phyloP scores from a whole-genome alignment of 2,113 vertebrate genomes.

The Picathartes gymnocephalus region DNA sequence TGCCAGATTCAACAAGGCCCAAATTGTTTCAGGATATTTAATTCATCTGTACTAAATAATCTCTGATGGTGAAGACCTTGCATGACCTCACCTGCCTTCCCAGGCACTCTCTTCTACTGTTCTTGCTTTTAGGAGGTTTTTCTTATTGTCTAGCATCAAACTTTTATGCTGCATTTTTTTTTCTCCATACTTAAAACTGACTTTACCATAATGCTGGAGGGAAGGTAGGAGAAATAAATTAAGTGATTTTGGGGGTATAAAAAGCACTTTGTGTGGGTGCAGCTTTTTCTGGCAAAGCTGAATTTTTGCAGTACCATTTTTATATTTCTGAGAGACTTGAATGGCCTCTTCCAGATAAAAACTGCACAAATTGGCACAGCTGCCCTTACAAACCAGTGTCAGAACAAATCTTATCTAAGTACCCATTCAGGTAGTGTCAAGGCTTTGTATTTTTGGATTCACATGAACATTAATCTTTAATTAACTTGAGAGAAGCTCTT shows the following conservation, averaged over 20 bases:
- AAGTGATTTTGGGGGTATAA: not conserved
- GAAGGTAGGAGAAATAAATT: not conserved
- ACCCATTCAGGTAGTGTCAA: not conserved
- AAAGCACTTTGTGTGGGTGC: not conserved
- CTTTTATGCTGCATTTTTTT: not conserved
- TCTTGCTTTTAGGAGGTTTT: not conserved
- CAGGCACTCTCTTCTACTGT: not conserved
- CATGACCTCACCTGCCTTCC: not conserved
- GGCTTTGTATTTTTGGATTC: not conserved
- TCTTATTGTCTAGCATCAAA: not conserved
- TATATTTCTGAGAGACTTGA: not conserved
- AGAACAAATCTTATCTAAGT: not conserved
- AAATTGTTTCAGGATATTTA: not conserved
- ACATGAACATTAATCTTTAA: not conserved
- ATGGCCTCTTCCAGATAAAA: not conserved
- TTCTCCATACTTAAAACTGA: not conserved
- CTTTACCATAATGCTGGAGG: not conserved
- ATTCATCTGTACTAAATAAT: not conserved
- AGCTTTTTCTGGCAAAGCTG: not conserved
- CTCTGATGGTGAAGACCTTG: not conserved
- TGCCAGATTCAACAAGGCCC: not conserved
- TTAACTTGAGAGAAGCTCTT: not conserved
- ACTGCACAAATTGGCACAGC: not conserved
- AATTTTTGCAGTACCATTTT: not conserved
- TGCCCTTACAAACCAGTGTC: not conserved